Conservation (phyloP, 2,888 invertebrate genomes). For the Pyrrhia umbra region DNA sequence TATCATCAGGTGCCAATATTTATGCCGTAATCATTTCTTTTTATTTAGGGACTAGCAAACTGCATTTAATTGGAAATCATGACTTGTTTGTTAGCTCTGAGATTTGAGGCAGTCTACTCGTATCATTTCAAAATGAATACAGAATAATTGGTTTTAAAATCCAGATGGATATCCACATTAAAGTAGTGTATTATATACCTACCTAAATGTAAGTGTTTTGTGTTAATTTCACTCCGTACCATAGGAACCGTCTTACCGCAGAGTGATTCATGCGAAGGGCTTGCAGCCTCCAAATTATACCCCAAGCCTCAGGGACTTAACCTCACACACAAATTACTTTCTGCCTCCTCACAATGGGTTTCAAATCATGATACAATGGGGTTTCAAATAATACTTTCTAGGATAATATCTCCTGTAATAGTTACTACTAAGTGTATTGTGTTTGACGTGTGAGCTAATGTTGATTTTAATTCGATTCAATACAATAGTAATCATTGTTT, state of each 20-base stretch:
- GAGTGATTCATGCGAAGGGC: conserved; percentile 25
- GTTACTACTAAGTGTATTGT: not conserved
- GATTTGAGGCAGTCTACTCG: too few relatives aligned
- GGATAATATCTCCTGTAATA: too few relatives aligned
- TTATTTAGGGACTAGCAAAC: too few relatives aligned
- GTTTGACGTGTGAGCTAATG: conserved; percentile 7
- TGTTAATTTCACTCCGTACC: not conserved
- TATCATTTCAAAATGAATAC: too few relatives aligned
- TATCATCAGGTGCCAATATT: too few relatives aligned
- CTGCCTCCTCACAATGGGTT: not conserved
- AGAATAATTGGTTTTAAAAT: not conserved
- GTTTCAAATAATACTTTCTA: not conserved
- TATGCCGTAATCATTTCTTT: too few relatives aligned
- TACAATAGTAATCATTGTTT: conserved; percentile 1
- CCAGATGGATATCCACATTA: not conserved
- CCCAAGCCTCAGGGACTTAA: not conserved
- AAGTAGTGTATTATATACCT: not conserved
- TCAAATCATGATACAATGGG: not conserved
- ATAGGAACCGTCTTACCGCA: not conserved
- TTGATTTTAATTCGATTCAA: conserved; percentile 8
- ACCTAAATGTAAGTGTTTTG: not conserved
- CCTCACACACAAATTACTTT: not conserved
- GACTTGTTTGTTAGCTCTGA: too few relatives aligned
- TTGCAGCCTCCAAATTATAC: conserved; percentile 14
- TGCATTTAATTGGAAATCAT: too few relatives aligned